Evolutionary conservation across 2,113 vertebrate genomes (phyloP), one percentile per base, ranked within the genome.

Genomic region (Antechinus flavipes): DNA sequence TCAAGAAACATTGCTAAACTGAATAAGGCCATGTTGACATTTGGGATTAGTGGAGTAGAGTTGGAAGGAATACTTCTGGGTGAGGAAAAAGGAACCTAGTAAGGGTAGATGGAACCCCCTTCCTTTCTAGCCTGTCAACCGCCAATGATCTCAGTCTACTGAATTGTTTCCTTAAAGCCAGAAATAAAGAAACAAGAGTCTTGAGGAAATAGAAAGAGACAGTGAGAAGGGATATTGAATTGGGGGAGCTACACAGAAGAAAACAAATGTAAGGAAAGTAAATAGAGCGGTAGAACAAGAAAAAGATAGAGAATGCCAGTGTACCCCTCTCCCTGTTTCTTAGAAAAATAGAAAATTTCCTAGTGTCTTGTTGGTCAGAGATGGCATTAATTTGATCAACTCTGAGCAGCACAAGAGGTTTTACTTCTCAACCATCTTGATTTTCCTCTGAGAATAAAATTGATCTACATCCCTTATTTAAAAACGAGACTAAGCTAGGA

Each of bases 31-130:
- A 42, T 76, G 19, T 76, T 42, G 68, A 16, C 35, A 42, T 76
- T 76, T 76, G 35, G 61, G 61, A 76, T 35, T 7, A 76, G 68
- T n/a, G 35, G 10, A 12, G 2, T 35, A 30, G 35, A 76, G 35
- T 76, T 76, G 35, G 7, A 76, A n/a, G 24, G 58, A 56, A 53
- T 35, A 54, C 47, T 92, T 95, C 92, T 93, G 94, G 91, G 35
- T 93, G 91, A 93, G 52, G 91, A 91, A 54, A 76, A 54, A 46
- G 93, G 96, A 61, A 54, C n/a, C 24, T 49, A 58, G 46, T 6
- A 76, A 26, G 35, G 68, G 8, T 94, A 42, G 46, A n/a, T 0
- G 3, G 46, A 89, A 61, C 10, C 47, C 25, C 76, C 11, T 49
- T 49, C 49, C 49, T 90, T 91, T 94, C 35, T 22, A 5, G 6